Conservation (phyloP, 2,113 vertebrate species). For the Natator depressus region DNA sequence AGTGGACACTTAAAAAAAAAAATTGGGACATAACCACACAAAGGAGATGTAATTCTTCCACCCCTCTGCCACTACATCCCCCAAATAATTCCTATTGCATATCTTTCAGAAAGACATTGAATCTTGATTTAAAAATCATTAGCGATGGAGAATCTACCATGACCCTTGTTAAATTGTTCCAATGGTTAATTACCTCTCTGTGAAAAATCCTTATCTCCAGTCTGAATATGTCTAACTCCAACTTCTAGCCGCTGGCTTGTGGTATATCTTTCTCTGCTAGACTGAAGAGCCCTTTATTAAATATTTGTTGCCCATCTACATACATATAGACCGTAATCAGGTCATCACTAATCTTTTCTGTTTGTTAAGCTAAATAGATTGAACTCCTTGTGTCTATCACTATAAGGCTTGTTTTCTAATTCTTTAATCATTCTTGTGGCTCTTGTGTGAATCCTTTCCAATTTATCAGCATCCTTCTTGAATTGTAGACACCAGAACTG, state of each 20-base stretch:
- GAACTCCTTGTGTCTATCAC: background rate
- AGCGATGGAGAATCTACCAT: background rate
- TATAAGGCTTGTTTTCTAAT: background rate
- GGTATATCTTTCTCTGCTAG: background rate
- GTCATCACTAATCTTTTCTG: background rate
- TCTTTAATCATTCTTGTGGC: background rate
- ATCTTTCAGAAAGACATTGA: background rate
- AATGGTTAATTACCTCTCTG: background rate
- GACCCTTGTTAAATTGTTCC: background rate
- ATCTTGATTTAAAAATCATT: background rate
- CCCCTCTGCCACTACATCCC: background rate
- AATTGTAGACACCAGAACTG: background rate
- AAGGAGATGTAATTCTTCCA: background rate
- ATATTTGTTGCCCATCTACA: background rate
- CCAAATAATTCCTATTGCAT: background rate
- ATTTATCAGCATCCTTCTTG: background rate
- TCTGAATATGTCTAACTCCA: background rate
- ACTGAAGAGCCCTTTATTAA: background rate
- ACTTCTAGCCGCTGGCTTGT: background rate
- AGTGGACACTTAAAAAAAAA: constrained; percentile 43
- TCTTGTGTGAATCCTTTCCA: background rate
- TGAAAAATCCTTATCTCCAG: background rate
- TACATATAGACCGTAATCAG: background rate
- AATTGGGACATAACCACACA: background rate
- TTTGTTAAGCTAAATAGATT: background rate